Conservation (phyloP, 2,113 vertebrate genomes). For the Microcebus ravelobensis region DNA sequence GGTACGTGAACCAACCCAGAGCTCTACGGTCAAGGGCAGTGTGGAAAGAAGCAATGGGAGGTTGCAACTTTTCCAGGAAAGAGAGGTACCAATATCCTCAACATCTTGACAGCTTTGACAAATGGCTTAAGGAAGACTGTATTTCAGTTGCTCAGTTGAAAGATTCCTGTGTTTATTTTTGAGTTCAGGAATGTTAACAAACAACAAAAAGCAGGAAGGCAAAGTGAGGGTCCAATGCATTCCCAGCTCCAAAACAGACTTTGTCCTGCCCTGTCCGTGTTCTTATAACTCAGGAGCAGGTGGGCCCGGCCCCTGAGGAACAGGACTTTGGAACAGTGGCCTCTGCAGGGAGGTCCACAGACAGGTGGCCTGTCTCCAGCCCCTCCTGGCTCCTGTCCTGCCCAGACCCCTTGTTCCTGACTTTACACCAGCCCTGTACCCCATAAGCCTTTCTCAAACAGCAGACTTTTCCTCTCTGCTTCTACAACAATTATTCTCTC, state of each 20-base stretch:
- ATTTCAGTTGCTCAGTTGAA: neutral
- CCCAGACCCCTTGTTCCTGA: neutral
- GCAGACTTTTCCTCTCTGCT: neutral
- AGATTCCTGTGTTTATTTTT: neutral
- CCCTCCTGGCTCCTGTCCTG: rapidly evolving
- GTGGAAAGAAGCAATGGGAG: neutral
- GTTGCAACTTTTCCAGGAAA: neutral
- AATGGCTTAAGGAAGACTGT: neutral
- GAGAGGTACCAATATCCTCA: rapidly evolving
- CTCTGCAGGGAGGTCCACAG: too few species aligned
- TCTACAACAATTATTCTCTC: neutral
- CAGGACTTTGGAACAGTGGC: rapidly evolving
- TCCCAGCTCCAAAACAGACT: neutral
- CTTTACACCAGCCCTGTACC: neutral
- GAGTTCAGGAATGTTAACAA: neutral
- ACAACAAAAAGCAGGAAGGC: neutral
- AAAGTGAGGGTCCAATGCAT: neutral
- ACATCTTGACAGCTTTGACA: neutral
- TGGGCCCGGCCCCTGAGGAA: neutral
- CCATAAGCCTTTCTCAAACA: neutral
- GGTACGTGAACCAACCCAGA: too few species aligned
- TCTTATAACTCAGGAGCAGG: neutral
- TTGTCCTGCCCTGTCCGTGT: rapidly evolving
- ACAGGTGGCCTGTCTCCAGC: neutral
- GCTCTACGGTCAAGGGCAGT: neutral